Evolutionary conservation across 2,888 invertebrate species (phyloP).

Genomic region (Caenorhabditis japonica): DNA sequence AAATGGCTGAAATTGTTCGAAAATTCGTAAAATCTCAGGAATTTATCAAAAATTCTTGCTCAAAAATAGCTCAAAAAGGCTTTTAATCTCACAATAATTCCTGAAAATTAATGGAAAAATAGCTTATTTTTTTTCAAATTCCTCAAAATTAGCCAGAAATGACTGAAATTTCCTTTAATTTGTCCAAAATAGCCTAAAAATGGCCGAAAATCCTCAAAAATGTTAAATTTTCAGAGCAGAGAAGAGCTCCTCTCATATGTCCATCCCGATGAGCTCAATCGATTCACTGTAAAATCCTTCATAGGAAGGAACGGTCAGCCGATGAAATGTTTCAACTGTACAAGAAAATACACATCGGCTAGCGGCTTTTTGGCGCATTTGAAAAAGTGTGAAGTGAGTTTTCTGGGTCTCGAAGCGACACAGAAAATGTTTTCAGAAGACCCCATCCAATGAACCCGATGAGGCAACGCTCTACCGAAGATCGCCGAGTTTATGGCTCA

Average conservation of each 20-base stretch:
- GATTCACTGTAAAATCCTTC: constrained; percentile 16
- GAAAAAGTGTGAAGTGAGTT: constrained; percentile 16
- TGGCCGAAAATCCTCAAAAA: not conserved
- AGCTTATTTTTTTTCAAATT: no score
- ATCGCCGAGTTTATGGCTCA: constrained; percentile 25
- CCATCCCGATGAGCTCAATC: not conserved
- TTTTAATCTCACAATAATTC: no score
- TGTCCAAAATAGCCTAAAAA: no score
- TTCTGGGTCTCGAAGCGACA: no score
- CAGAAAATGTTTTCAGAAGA: no score
- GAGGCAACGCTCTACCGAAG: not conserved
- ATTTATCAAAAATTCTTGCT: no score
- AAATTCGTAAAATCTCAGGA: no score
- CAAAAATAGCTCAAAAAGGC: no score
- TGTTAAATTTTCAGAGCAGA: constrained; percentile 23
- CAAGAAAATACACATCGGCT: constrained; percentile 10
- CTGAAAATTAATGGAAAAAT: no score
- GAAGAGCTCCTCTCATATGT: constrained; percentile 14
- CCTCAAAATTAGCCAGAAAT: no score
- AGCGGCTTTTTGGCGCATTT: constrained; percentile 21
- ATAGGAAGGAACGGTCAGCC: constrained; percentile 1
- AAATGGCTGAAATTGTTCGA: no score
- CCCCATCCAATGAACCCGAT: not conserved
- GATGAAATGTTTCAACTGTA: constrained; percentile 30
- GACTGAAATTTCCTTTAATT: no score